Conservation (phyloP, 2,888 invertebrate species). For the Lymantria dispar region DNA sequence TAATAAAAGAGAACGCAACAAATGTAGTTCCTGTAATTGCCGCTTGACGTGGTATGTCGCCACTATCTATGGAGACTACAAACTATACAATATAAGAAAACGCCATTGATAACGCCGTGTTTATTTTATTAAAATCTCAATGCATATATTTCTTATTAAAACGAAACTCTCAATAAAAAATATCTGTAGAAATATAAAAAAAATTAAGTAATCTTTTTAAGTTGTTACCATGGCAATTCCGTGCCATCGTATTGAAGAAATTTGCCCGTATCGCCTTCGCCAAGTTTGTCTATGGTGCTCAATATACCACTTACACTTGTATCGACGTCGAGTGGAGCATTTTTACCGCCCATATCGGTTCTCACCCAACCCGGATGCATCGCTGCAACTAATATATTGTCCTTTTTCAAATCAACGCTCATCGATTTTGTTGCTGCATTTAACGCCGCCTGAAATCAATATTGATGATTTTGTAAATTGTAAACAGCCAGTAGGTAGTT, state of each 20-base stretch:
- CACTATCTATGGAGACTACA: too few species aligned
- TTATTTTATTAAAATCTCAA: background rate
- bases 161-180: too few species aligned
- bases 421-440: constrained; percentile 94
- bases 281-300: constrained; percentile 83
- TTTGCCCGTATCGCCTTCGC: constrained; percentile 86
- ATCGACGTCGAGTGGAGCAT: constrained; percentile 88
- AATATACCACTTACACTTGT: constrained; percentile 86
- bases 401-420: constrained; percentile 89
- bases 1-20: too few species aligned
- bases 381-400: constrained; percentile 87
- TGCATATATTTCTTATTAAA: too few species aligned
- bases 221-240: constrained; percentile 86
- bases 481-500: too few species aligned
- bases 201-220: background rate
- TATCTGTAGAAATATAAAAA: background rate
- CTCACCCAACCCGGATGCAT: constrained; percentile 96
- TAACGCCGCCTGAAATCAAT: constrained; percentile 85
- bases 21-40: too few species aligned
- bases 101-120: too few species aligned
- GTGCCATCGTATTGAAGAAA: constrained; percentile 91
- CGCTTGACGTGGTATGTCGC: too few species aligned
- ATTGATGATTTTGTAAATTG: background rate
- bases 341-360: constrained; percentile 93
- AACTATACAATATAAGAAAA: too few species aligned